phyloP scores from a whole-genome alignment of 2,797 vertebrate species.

The Ceryle rudis region DNA sequence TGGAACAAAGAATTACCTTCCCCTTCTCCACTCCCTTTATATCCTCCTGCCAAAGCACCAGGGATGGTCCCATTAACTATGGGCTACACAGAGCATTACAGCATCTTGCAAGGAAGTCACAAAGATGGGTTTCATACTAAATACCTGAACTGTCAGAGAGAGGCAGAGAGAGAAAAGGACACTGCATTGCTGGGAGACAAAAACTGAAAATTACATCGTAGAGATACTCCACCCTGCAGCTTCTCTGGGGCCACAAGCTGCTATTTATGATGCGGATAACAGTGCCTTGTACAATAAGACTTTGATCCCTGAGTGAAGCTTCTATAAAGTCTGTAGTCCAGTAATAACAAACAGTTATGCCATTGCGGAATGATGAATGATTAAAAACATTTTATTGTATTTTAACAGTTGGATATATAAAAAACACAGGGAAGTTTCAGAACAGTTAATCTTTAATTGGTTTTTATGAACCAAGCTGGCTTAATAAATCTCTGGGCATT shows the following conservation, averaged over 20 bases:
- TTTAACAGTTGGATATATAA: conserved; percentile 44
- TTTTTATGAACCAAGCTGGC: conserved; percentile 47
- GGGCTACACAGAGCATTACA: not conserved
- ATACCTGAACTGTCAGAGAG: not conserved
- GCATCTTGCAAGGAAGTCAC: conserved; percentile 2
- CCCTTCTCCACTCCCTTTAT: not conserved
- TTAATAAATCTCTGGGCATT: conserved; percentile 71
- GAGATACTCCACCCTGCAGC: not conserved
- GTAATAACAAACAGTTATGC: conserved; percentile 32
- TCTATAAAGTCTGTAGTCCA: not conserved
- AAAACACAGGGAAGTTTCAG: conserved; percentile 38
- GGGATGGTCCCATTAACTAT: conserved; percentile 1
- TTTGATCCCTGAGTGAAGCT: conserved; percentile 1
- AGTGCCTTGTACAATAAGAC: not conserved
- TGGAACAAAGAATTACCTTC: conserved; percentile 49
- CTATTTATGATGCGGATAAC: not conserved
- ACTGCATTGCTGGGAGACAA: not conserved
- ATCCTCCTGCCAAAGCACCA: not conserved
- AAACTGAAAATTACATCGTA: not conserved
- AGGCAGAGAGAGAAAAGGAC: not conserved
- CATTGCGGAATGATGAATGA: conserved; percentile 50
- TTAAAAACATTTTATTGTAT: conserved; percentile 67
- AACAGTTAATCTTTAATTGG: conserved; percentile 65
- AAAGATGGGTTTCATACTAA: not conserved
- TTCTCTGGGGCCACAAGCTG: not conserved